Conservation (phyloP, 2,888 invertebrate species). For the Papilio protenor region DNA sequence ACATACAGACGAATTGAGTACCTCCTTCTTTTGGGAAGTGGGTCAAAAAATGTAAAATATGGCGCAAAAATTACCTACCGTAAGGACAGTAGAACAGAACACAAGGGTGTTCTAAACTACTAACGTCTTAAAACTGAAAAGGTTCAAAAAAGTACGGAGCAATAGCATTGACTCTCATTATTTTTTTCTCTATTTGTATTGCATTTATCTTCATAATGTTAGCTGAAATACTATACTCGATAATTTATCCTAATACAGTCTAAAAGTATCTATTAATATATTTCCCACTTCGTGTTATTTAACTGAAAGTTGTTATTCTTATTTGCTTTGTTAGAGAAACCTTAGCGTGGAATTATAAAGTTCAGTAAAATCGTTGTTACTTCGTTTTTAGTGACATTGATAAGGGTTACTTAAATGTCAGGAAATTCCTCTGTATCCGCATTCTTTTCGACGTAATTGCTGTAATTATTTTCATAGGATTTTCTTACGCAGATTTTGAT, state of each 20-base stretch:
- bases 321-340: conserved; percentile 8
- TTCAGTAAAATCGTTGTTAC: conserved; percentile 13
- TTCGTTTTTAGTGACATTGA: conserved; percentile 27
- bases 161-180: no score
- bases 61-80: no score
- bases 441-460: conserved; percentile 11
- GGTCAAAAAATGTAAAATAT: no score
- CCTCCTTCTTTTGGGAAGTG: no score
- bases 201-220: no score
- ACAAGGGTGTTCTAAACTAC: no score
- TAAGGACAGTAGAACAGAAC: no score
- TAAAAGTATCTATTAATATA: background rate
- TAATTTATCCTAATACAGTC: background rate
- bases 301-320: background rate
- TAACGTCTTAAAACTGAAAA: no score
- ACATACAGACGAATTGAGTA: no score
- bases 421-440: conserved; percentile 19
- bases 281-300: background rate
- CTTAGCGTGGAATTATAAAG: conserved; percentile 17
- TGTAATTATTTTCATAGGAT: conserved; percentile 23
- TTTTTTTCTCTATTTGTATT: no score
- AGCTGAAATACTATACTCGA: no score
- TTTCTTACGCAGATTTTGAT: background rate
- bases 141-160: no score
- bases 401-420: conserved; percentile 27